Evolutionary conservation across 2,797 vertebrate genomes (phyloP), one percentile per base, ranked within the genome.

Genomic region (Lateolabrax maculatus): DNA sequence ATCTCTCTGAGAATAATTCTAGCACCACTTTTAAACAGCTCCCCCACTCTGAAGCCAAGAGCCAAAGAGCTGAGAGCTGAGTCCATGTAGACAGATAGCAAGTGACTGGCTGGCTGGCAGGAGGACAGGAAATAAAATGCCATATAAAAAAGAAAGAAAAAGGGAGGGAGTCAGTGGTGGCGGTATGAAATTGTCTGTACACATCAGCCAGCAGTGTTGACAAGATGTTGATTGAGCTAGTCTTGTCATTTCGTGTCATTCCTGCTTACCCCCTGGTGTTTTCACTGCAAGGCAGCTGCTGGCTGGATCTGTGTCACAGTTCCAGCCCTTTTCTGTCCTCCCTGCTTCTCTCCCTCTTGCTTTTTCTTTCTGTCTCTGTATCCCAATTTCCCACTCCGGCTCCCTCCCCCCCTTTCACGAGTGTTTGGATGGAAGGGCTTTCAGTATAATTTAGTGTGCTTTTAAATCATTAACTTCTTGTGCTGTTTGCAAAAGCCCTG

Each of bases 151-250:
- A 67, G 79, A 77, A 48, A 76, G 77, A 75, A 87, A 85, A 36
- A 77, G 75, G 84, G 88, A 87, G 87, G 86, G 83, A 89, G 82
- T 82, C 81, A 66, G 84, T 58, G 74, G 77, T 53, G 81, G 88
- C 66, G 76, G 89, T 90, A 93, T 92, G 87, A 94, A 93, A 94
- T 91, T 94, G 94, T 95, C 93, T 93, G 91, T 91, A 92, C 89
- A 93, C 91, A 95, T 94, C 94, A 93, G 90, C 92, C 90, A 89
- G 89, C 88, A 79, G 89, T 94, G 92, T 93, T 94, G 94, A 95
- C 94, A 93, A 94, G 93, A 95, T 92, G 93, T 93, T 94, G 95
- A 95, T 95, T 94, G 95, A 96, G 94, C 91, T 90, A 79, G 90
- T 91, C 92, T 93, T 95, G 94, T 95, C 94, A 93, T 93, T 95